Evolutionary conservation across 2,888 invertebrate genomes (phyloP).

Genomic region (Tachina grossa): DNA sequence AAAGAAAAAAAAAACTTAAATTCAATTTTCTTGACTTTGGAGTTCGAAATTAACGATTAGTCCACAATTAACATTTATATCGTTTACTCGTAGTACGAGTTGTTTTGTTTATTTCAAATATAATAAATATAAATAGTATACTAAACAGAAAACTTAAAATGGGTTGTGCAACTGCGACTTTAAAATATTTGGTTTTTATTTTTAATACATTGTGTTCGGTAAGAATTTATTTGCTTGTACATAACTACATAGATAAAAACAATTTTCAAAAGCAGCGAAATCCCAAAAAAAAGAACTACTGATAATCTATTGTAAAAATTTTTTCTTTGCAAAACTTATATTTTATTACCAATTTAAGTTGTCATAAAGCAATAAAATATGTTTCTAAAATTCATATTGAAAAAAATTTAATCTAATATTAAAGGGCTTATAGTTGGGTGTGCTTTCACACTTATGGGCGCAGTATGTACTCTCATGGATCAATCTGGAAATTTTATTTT

Average conservation of each 20-base stretch:
- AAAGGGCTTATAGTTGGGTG: too few species aligned
- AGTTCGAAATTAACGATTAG: constrained; percentile 38
- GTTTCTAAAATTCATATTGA: too few species aligned
- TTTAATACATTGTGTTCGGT: constrained; percentile 77
- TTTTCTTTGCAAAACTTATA: too few species aligned
- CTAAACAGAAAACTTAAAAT: constrained; percentile 64
- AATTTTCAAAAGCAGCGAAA: neutral
- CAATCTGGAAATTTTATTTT: too few species aligned
- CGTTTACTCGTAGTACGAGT: constrained; percentile 1
- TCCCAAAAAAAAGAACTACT: neutral
- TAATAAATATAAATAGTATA: neutral
- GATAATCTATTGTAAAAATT: too few species aligned
- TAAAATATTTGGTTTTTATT: constrained; percentile 75
- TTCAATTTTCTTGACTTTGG: neutral
- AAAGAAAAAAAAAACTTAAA: constrained; percentile 3
- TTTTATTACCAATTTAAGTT: too few species aligned
- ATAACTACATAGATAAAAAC: neutral
- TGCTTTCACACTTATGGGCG: too few species aligned
- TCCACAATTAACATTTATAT: constrained; percentile 5
- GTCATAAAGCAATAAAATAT: too few species aligned
- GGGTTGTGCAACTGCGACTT: constrained; percentile 76
- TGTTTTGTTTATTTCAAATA: neutral
- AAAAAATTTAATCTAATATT: too few species aligned
- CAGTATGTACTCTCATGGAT: too few species aligned
- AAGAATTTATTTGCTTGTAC: constrained; percentile 67